Evolutionary conservation across 2,888 invertebrate genomes (phyloP), one percentile per base, ranked within the genome.

Genomic region (Rhagonycha fulva): DNA sequence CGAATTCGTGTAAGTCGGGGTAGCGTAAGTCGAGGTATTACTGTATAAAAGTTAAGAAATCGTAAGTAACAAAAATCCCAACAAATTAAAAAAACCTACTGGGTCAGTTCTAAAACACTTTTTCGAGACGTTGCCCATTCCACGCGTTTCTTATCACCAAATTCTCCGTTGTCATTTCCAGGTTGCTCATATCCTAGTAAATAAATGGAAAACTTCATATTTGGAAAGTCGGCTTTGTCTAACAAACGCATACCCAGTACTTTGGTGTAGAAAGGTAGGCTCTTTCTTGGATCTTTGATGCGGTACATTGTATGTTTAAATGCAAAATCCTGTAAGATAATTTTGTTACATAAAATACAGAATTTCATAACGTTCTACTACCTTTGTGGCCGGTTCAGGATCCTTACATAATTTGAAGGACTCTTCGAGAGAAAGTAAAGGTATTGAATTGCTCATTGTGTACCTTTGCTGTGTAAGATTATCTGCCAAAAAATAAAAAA

Each of bases 291-390:
- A 86, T 98, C 97, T 86, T 98, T 98, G 79, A 98, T 96, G 47
- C 98, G 92, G 86, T 95, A 95, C 98, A 98, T 98, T 0, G 98
- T 98, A 90, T 98, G 98, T 89, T 98, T 98, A 88, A 98, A 95
- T 82, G 98, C 91, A 87, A 95, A 98, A 75, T 95, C 96, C 94
- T 96, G 88, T 32, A 87, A 86, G 74, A 61, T 75, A 24, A 76
- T 86, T 61, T 28, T 1, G 7, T 32, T 12, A n/a, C 19, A 19
- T 2, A 19, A 19, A 19, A 19, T 19, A 19, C 19, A 19, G n/a
- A n/a, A n/a, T n/a, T n/a, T n/a, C n/a, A n/a, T n/a, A n/a, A n/a
- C n/a, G n/a, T 19, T 19, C 19, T 19, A 19, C 19, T 19, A 19
- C 19, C 19, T 2, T 19, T 19, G 19, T 19, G 19, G 19, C 19